These are phyloP conservation scores for Anguilla megastoma DNA, from an alignment of 2,797 vertebrate species.

Conservation along the genomic window DNA sequence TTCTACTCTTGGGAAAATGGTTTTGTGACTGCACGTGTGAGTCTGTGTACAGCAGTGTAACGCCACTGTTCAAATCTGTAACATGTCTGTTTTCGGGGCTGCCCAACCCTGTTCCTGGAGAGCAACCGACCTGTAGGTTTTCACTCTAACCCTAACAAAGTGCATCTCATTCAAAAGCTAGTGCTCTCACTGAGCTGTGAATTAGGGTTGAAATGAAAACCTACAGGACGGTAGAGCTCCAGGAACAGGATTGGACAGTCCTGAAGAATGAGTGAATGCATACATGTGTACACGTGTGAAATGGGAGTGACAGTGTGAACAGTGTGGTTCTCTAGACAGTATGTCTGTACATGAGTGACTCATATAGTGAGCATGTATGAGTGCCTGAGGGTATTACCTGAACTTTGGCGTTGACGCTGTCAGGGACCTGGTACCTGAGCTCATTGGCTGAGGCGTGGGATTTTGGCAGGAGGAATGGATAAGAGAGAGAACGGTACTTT, in stretches of 20 bases:
- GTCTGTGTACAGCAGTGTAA: conserved; percentile 29
- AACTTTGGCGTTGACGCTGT: conserved; percentile 73
- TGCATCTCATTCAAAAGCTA: too few species aligned
- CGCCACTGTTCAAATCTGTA: not conserved
- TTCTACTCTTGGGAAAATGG: not conserved
- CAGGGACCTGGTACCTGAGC: conserved; percentile 82
- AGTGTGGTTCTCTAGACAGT: conserved; percentile 7
- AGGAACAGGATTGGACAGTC: too few species aligned
- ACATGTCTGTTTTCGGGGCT: not conserved
- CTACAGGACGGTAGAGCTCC: too few species aligned
- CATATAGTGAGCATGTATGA: not conserved
- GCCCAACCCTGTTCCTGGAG: too few species aligned
- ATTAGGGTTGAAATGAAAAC: too few species aligned
- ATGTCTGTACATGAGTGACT: conserved; percentile 7
- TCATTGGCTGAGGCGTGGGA: conserved; percentile 83
- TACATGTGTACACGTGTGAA: not conserved
- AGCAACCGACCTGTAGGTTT: too few species aligned
- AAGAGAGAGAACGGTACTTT: conserved; percentile 92
- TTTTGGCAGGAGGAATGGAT: conserved; percentile 92
- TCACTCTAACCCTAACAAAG: too few species aligned
- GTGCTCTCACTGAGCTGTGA: too few species aligned
- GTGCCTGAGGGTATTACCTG: conserved; percentile 75
- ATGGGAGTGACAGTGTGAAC: conserved; percentile 2
- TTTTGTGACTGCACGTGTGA: conserved; percentile 25
- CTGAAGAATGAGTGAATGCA: not conserved